Conservation (phyloP, 2,888 invertebrate genomes). For the Kryphioiulus occultus region DNA sequence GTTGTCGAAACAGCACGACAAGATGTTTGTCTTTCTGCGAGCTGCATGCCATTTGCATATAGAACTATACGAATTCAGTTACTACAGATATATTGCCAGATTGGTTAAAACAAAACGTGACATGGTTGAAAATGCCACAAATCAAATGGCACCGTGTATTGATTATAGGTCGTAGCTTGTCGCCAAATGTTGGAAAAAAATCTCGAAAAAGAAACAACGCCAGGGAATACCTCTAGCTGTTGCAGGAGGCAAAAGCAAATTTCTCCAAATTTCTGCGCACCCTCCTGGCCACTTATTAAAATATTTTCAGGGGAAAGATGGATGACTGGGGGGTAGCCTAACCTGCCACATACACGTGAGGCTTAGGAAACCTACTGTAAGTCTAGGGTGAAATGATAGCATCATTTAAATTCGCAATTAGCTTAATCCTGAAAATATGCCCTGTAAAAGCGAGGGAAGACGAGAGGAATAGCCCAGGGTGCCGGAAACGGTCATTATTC, state of each 20-base stretch:
- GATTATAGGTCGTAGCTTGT: slow-evolving; percentile 14
- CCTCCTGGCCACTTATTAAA: background rate
- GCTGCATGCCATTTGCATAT: slow-evolving; percentile 19
- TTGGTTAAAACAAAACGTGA: slow-evolving; percentile 35
- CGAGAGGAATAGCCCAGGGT: background rate
- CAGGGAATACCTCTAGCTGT: background rate
- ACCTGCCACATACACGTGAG: background rate
- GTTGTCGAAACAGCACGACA: slow-evolving; percentile 29
- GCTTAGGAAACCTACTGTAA: no score
- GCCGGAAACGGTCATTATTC: slow-evolving; percentile 28
- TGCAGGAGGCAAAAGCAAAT: background rate
- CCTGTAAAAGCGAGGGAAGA: background rate
- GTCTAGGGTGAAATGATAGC: background rate
- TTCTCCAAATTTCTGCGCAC: background rate
- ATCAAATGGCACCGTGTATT: slow-evolving; percentile 14
- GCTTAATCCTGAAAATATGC: slow-evolving; percentile 31
- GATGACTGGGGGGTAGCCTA: background rate
- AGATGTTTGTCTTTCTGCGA: background rate
- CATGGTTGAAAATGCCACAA: background rate
- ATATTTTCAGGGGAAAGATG: background rate
- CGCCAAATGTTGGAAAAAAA: background rate
- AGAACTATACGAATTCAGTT: slow-evolving; percentile 31
- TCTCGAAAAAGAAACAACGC: background rate
- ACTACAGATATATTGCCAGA: slow-evolving; percentile 25
- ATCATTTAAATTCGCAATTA: slow-evolving; percentile 10